These are phyloP conservation scores for Mobula hypostoma DNA, from an alignment of 2,113 vertebrate species.

Conservation along the genomic window DNA sequence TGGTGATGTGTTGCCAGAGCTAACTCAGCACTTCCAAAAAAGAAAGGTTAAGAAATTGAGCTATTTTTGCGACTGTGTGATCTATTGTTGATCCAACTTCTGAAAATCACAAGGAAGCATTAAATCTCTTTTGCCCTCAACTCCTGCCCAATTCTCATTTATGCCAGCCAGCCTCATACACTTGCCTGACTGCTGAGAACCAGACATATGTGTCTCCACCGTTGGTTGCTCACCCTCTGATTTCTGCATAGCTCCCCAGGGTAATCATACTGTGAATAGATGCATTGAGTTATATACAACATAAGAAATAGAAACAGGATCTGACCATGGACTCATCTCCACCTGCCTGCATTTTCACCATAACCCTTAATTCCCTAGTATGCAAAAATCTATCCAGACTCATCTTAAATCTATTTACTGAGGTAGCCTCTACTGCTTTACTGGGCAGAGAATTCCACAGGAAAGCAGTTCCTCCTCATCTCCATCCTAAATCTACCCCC, in stretches of 20 bases:
- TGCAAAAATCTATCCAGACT: too few relatives aligned
- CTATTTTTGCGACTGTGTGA: neutral
- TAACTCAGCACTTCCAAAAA: neutral
- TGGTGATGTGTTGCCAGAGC: neutral
- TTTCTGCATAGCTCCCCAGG: neutral
- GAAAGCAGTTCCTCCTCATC: too few relatives aligned
- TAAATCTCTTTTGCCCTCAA: neutral
- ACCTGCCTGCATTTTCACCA: too few relatives aligned
- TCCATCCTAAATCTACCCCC: too few relatives aligned
- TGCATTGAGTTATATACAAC: too few relatives aligned
- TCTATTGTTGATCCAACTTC: neutral
- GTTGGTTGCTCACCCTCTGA: neutral
- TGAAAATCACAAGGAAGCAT: neutral
- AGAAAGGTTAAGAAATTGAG: neutral
- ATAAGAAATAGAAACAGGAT: too few relatives aligned
- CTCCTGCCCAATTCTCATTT: neutral
- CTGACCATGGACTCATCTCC: too few relatives aligned
- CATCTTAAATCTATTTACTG: too few relatives aligned
- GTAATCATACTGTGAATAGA: too few relatives aligned
- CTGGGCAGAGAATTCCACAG: too few relatives aligned
- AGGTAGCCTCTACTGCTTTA: too few relatives aligned
- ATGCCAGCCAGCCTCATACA: neutral
- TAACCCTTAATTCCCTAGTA: too few relatives aligned
- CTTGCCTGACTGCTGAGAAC: neutral
- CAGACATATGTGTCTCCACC: neutral